A percentile compares a stretch with the other conserved stretches of the same genome.
Conservation (phyloP, 1,140 invertebrate genomes). For the Penaeus indicus region DNA sequence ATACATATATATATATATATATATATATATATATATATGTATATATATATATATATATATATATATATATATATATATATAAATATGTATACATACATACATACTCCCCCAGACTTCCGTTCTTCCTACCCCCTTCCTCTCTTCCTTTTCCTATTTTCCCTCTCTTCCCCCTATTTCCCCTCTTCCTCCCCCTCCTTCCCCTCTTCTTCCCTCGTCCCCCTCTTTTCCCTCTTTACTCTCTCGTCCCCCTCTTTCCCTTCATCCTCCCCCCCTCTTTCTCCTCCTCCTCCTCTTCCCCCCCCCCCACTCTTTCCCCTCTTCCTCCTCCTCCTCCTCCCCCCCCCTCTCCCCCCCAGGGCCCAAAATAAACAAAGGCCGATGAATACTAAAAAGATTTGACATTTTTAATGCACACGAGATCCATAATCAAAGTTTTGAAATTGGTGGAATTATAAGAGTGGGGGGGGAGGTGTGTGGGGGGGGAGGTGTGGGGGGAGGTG, state of each 20-base stretch:
- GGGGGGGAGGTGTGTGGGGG: slow-evolving; percentile 14
- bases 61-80: too few species aligned
- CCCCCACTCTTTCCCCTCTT: neutral
- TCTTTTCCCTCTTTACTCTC: neutral
- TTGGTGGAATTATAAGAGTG: slow-evolving; percentile 50
- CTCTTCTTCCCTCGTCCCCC: neutral
- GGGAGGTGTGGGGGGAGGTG: neutral
- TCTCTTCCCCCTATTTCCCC: neutral
- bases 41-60: too few species aligned
- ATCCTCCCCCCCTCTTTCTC: neutral
- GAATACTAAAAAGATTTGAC: slow-evolving; percentile 62
- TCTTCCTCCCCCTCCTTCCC: too few species aligned
- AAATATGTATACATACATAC: too few species aligned
- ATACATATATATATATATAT: too few species aligned
- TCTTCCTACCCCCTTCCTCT: neutral
- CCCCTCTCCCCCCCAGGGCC: neutral
- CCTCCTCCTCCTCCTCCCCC: neutral
- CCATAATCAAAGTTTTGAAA: slow-evolving; percentile 63
- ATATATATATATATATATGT: too few species aligned
- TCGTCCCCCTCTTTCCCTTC: neutral
- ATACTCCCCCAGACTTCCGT: neutral
- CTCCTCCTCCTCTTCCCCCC: neutral
- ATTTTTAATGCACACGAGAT: slow-evolving; percentile 57
- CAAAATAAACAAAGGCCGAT: slow-evolving; percentile 51
- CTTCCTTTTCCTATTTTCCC: slow-evolving; percentile 1